Base-by-base conservation (phyloP, 1,140 invertebrate genomes). In the Andrena cerasifolii region DNA sequence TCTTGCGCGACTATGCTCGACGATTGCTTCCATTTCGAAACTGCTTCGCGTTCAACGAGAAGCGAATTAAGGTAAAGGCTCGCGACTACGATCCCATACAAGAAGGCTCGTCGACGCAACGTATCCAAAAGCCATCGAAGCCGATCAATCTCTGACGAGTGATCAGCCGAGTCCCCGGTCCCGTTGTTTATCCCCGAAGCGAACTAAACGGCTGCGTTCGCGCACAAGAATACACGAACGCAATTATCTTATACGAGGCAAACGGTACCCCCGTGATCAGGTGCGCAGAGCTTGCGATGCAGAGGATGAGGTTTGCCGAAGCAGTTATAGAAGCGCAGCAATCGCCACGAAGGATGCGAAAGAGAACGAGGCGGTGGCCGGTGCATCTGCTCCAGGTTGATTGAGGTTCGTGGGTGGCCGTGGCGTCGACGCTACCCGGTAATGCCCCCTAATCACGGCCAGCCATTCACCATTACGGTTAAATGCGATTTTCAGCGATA, bases 381-480 rank as follows among this genome's bases (percentile, higher is more conserved):
- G 24, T 53, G 61, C 70, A 72, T 77, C 71, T 71, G 76, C 63
- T 79, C 54, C 59, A 28, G 61, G 83, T 86, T 88, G 87, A 88
- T 89, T 85, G 86, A 88, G 83, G 87, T 80, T 87, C 84, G 87
- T 89, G 87, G 88, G 88, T 88, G 88, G 88, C 65, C 83, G 67
- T 78, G 66, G 67, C 78, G 70, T 83, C 83, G 72, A 83, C 47
- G 83, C 68, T 80, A 53, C 61, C 58, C 62, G 83, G 83, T 88
- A 88, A 88, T 89, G 86, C 86, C 87, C 88, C 86, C 86, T 88
- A 89, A 89, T 89, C 87, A 89, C 79, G 80, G 78, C 58, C 83
- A 82, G 85, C 75, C 86, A 85, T 89, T 87, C 83, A 83, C 83
- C 86, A 88, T 88, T 84, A 85, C 71, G 81, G 73, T 89, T 84